Conservation (phyloP, 2,797 vertebrate species). For the Arvicola amphibius region DNA sequence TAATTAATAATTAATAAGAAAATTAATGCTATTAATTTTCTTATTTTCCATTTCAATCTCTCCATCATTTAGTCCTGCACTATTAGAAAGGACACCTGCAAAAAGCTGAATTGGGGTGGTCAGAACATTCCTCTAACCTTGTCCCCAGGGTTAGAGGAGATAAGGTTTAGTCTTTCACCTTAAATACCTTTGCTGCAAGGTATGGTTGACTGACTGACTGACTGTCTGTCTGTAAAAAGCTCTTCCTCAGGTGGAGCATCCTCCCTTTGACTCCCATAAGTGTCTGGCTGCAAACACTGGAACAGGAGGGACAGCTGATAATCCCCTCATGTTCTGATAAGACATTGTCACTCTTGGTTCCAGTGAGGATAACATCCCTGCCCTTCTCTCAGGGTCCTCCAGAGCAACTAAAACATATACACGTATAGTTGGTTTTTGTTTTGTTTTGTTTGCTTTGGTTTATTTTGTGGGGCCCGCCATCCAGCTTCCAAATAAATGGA, state of each 20-base stretch:
- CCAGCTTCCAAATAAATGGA: no score
- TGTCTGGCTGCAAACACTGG: background rate
- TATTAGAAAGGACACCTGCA: background rate
- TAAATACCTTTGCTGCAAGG: background rate
- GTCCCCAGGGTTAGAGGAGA: background rate
- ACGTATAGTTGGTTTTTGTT: no score
- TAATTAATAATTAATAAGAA: no score
- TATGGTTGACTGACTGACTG: background rate
- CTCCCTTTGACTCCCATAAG: background rate
- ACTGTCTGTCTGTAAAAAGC: background rate
- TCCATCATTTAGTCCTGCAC: background rate
- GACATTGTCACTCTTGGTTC: background rate
- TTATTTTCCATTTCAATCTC: background rate
- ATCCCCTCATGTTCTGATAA: background rate
- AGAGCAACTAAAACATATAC: background rate
- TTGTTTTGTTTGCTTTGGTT: no score
- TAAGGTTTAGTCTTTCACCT: background rate
- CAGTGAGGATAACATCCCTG: background rate
- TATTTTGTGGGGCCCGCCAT: no score
- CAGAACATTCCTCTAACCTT: background rate
- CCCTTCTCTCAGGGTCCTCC: background rate
- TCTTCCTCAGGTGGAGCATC: background rate
- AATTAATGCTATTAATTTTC: background rate
- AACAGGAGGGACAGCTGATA: no score
- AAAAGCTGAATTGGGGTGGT: background rate